Base-by-base conservation (phyloP, 2,888 invertebrate genomes). In the Drosophila meridiana region DNA sequence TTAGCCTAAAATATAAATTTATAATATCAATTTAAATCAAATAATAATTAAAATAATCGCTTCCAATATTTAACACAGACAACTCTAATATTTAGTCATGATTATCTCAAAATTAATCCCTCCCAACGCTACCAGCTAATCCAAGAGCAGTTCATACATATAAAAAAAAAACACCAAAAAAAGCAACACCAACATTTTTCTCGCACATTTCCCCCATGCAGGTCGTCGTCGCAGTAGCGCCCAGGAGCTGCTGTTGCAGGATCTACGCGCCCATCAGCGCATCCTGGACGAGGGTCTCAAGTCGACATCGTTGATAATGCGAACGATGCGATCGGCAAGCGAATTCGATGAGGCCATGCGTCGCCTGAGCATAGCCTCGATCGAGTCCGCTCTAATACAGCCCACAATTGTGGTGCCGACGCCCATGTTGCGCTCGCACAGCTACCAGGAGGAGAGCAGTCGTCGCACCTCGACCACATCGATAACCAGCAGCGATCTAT, bases 281-380 rank as follows among this genome's bases (percentile, higher is more conserved):
- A 87, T 92, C 60, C 81, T 91, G 5, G 92, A 91, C 65, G 91
- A 92, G 64, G 91, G 92, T 11, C 75, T 93, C 45, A 93, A 93
- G 78, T 93, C 93, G 32, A 93, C 93, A 0, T 92, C 93, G 13
- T 83, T 93, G 13, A 93, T 93, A 34, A 93, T 93, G 82, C 90
- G 89, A 72, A 93, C 93, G 1, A 91, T 93, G 82, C 92, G 92
- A 20, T 93, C 93, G 20, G 92, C 93, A 32, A 93, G 81, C 71
- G 92, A 93, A 77, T 93, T 93, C 77, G 93, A 93, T 81, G 93
- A 93, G 72, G 92, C 93, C 40, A 93, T 93, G 92, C 87, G 92
- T 40, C 91, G 92, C 14, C 73, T 93, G 55, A 92, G 92, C 78
- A 90, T 92, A 75, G 90, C 91, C 26, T 92, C 92, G 58, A 82